Percentiles rank a stretch among this genome's conserved stretches.
Evolutionary conservation across 2,113 vertebrate species (phyloP).

Genomic region (Taxidea taxus): DNA sequence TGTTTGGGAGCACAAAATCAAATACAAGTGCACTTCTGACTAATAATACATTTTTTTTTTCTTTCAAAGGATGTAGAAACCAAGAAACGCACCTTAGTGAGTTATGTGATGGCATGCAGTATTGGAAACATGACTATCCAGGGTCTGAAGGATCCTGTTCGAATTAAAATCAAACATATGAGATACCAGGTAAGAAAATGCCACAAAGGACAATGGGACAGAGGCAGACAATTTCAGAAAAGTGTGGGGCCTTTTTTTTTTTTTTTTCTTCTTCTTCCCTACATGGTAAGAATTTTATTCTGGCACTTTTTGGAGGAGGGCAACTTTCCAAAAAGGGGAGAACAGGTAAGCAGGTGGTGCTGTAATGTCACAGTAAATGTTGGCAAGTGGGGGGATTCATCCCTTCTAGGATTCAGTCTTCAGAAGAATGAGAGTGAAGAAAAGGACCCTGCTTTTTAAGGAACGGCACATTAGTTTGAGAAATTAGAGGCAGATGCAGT

Average conservation of each 20-base stretch:
- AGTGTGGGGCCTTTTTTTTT: no score
- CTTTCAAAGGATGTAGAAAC: constrained; percentile 80
- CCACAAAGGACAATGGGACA: background rate
- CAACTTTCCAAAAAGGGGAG: background rate
- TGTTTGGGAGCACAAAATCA: constrained; percentile 57
- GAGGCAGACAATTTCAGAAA: background rate
- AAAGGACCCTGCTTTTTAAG: background rate
- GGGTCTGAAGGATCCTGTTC: constrained; percentile 88
- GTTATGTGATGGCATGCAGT: constrained; percentile 96
- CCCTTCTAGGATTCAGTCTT: background rate
- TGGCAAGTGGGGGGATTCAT: rapidly evolving
- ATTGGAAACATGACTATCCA: constrained; percentile 91
- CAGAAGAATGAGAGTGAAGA: background rate
- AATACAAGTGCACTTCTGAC: constrained; percentile 59
- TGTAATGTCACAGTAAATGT: background rate
- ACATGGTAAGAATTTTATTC: background rate
- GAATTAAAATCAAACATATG: constrained; percentile 89
- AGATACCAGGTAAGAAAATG: constrained; percentile 84
- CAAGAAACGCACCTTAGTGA: constrained; percentile 83
- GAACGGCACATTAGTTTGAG: background rate
- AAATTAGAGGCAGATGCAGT: background rate
- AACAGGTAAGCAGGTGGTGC: background rate
- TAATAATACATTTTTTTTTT: constrained; percentile 60
- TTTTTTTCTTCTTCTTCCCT: background rate
- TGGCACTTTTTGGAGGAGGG: background rate